phyloP scores from a whole-genome alignment of 2,113 vertebrate species.

The Lanius collurio region DNA sequence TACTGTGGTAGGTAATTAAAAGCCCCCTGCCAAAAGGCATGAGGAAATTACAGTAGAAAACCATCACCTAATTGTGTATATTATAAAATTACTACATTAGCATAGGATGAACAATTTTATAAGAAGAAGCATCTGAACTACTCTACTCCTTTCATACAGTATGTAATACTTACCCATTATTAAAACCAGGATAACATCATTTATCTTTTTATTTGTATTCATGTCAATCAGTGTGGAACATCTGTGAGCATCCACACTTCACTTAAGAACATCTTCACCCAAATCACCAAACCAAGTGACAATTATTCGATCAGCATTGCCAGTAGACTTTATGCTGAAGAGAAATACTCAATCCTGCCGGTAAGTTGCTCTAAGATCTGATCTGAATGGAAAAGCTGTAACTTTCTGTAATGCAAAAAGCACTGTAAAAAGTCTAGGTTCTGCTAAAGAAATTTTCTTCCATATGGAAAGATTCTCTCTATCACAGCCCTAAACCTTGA shows the following conservation, averaged over 20 bases:
- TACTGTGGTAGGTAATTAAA: not conserved
- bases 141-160: not conserved
- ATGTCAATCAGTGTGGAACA: not conserved
- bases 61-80: not conserved
- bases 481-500: not conserved
- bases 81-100: not conserved
- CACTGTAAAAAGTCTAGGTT: not conserved
- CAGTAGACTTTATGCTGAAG: constrained; percentile 28
- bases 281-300: constrained; percentile 25
- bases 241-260: not conserved
- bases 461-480: not conserved
- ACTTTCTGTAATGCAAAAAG: not conserved
- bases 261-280: not conserved
- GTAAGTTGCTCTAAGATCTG: constrained; percentile 40
- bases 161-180: not conserved
- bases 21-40: not conserved
- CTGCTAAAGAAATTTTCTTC: not conserved
- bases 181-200: not conserved
- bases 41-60: not conserved
- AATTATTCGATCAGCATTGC: not conserved
- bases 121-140: not conserved
- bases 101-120: not conserved
- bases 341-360: not conserved
- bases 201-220: not conserved
- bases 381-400: not conserved